phyloP scores from a whole-genome alignment of 1,140 invertebrate genomes.

The Harlomillsia oculata region DNA sequence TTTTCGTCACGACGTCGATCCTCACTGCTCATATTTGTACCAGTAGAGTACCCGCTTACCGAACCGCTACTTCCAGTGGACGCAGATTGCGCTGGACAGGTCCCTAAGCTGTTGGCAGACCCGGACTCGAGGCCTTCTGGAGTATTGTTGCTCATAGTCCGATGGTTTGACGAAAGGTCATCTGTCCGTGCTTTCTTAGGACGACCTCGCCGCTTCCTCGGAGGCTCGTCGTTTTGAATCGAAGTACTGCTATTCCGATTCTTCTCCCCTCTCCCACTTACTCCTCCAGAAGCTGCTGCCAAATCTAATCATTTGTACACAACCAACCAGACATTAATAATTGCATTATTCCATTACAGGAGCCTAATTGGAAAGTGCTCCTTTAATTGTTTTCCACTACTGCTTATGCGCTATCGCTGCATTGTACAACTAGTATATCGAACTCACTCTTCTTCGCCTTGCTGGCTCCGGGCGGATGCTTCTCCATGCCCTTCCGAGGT shows the following conservation, averaged over 20 bases:
- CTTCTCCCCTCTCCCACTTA: not conserved
- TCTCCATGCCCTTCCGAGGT: constrained; percentile 37
- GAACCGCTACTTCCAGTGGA: constrained; percentile 35
- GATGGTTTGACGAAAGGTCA: constrained; percentile 10
- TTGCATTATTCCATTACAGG: too few relatives aligned
- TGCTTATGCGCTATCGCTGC: too few relatives aligned
- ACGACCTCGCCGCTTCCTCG: constrained; percentile 77
- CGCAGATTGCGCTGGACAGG: constrained; percentile 34
- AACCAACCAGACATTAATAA: not conserved
- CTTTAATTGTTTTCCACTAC: too few relatives aligned
- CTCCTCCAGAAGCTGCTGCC: too few relatives aligned
- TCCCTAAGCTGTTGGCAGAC: constrained; percentile 19
- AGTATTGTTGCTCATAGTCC: constrained; percentile 21
- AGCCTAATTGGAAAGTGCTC: too few relatives aligned
- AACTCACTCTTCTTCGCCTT: constrained; percentile 1
- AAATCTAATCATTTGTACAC: too few relatives aligned
- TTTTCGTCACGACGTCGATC: constrained; percentile 33
- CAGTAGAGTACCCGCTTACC: constrained; percentile 32
- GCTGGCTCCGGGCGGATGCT: constrained; percentile 1
- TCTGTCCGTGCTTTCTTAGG: constrained; percentile 68
- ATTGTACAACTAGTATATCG: too few relatives aligned
- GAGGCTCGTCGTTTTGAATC: constrained; percentile 51
- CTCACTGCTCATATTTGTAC: constrained; percentile 34
- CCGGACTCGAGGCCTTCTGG: constrained; percentile 23
- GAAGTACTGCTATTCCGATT: constrained; percentile 41